Conservation (phyloP, 2,797 vertebrate species). For the Loriculus beryllinus region DNA sequence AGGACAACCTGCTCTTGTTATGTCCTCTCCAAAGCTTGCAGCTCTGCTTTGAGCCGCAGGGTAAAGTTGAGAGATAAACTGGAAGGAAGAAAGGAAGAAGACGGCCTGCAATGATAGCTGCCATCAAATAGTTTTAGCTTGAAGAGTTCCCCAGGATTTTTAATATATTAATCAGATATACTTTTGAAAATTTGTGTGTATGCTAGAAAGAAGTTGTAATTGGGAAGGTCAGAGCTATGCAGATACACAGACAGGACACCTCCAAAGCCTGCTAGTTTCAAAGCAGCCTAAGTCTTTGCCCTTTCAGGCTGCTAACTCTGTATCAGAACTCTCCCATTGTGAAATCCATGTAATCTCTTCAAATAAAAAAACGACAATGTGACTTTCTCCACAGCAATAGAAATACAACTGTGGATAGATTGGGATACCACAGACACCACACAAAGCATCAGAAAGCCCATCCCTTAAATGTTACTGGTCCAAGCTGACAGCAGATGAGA, state of each 20-base stretch:
- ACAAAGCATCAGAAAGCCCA: background rate
- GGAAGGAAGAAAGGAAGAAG: background rate
- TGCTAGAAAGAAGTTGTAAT: background rate
- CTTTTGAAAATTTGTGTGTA: background rate
- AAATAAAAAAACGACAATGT: background rate
- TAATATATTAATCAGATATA: background rate
- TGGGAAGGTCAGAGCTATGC: background rate
- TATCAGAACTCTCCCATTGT: background rate
- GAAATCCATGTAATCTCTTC: background rate
- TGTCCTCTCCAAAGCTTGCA: background rate
- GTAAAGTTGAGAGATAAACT: background rate
- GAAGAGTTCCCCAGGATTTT: background rate
- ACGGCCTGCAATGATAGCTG: background rate
- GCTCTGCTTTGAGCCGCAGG: background rate
- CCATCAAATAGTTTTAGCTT: background rate
- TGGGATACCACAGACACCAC: background rate
- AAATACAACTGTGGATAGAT: background rate
- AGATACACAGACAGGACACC: background rate
- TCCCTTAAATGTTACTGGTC: background rate
- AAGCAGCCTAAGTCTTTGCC: background rate
- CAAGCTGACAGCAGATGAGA: background rate
- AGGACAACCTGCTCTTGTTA: background rate
- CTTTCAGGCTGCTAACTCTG: background rate
- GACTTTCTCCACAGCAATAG: background rate
- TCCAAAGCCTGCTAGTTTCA: background rate